Percentiles rank a stretch among this genome's conserved stretches.
Conservation (phyloP, 2,113 vertebrate species). For the Pachypanchax playfairii region DNA sequence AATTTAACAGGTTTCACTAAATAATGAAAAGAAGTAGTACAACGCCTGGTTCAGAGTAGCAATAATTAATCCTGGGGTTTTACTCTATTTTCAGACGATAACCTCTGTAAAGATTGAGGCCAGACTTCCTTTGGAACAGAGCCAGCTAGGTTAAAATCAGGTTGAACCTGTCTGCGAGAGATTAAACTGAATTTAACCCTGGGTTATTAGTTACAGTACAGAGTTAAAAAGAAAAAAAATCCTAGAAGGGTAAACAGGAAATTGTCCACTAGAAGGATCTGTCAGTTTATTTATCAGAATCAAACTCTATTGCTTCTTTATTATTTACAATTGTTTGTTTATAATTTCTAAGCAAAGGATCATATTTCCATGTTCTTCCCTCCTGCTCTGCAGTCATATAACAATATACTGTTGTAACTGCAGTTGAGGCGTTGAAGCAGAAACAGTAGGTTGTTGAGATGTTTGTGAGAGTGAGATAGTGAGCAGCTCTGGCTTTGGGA, state of each 20-base stretch:
- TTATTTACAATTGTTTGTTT: background rate
- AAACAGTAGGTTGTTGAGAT: conserved; percentile 42
- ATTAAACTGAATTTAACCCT: conserved; percentile 16
- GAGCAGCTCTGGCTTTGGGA: conserved; percentile 41
- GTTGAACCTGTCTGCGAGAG: conserved; percentile 16
- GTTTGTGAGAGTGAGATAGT: conserved; percentile 57
- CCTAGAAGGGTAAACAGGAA: background rate
- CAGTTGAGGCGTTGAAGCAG: conserved; percentile 16
- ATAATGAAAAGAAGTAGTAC: conserved; percentile 23
- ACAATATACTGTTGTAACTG: conserved; percentile 8
- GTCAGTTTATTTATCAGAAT: too few relatives aligned
- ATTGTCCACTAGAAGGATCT: background rate
- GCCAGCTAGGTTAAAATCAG: conserved; percentile 12
- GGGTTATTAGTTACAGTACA: background rate
- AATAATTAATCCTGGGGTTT: conserved; percentile 47
- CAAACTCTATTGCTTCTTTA: background rate
- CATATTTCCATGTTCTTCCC: background rate
- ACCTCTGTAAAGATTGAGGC: conserved; percentile 38
- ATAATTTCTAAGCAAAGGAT: background rate
- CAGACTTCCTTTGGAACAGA: conserved; percentile 21
- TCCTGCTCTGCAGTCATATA: conserved; percentile 8
- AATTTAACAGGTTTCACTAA: conserved; percentile 19
- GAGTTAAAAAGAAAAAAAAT: background rate
- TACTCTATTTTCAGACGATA: conserved; percentile 36
- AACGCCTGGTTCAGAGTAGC: conserved; percentile 1